A percentile compares a stretch with the other conserved stretches of the same genome.
Evolutionary conservation across 2,113 vertebrate genomes (phyloP).

Genomic region (Pristiophorus japonicus): DNA sequence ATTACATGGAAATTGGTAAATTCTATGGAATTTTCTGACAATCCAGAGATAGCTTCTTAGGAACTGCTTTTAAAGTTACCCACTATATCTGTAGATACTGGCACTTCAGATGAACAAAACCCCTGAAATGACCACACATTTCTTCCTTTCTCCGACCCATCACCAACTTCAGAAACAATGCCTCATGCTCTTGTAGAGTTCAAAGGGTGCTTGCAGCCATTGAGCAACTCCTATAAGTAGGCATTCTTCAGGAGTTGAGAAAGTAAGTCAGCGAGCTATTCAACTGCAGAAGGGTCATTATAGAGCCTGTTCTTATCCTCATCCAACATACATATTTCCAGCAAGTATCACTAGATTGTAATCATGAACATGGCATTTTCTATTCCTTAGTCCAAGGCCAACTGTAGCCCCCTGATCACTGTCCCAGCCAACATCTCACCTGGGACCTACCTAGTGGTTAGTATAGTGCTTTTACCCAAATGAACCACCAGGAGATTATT

Average conservation of each 20-base stretch:
- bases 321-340: neutral
- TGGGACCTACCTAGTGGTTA: neutral
- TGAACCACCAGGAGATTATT: neutral
- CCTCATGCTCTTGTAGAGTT: neutral
- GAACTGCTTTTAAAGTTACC: neutral
- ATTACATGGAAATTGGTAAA: neutral
- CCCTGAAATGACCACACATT: neutral
- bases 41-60: neutral
- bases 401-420: neutral
- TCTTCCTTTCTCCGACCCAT: neutral
- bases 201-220: neutral
- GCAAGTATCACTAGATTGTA: neutral
- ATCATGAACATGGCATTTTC: neutral
- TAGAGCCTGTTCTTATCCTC: neutral
- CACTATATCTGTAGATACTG: neutral
- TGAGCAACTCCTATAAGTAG: neutral
- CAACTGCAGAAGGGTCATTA: neutral
- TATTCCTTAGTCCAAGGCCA: neutral
- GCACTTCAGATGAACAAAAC: neutral
- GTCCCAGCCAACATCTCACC: neutral
- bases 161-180: neutral
- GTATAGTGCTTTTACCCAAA: neutral
- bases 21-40: neutral
- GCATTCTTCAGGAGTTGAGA: neutral
- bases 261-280: neutral